A percentile compares a stretch with the other conserved stretches of the same genome.
Evolutionary conservation across 2,797 vertebrate genomes (phyloP).

Genomic region (Cichlasoma orientale): DNA sequence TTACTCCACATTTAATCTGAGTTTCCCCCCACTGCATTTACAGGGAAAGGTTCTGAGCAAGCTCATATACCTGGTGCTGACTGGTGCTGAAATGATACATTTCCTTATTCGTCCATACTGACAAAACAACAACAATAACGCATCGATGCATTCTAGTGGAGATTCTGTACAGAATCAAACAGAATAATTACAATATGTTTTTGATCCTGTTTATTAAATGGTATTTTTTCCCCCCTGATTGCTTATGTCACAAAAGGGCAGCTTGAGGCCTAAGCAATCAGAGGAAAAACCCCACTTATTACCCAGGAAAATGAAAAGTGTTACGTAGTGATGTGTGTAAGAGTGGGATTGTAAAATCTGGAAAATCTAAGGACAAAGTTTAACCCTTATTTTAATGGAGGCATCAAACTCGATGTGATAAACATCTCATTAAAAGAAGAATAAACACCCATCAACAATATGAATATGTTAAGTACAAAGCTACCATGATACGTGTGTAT

Average conservation of each 20-base stretch:
- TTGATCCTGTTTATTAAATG: background rate
- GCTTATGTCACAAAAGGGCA: background rate
- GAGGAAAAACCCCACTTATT: background rate
- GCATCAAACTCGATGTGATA: background rate
- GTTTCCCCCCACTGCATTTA: background rate
- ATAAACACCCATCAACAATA: background rate
- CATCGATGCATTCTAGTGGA: background rate
- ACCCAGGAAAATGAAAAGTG: background rate
- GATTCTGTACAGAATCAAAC: background rate
- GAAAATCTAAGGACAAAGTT: background rate
- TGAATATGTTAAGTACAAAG: constrained; percentile 8
- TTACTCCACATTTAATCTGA: background rate
- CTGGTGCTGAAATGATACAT: background rate
- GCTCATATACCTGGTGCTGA: background rate
- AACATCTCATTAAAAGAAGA: background rate
- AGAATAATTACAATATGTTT: background rate
- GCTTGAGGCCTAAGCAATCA: background rate
- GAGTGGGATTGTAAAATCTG: background rate
- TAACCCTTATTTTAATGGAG: background rate
- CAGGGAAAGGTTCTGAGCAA: background rate
- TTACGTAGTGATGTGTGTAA: background rate
- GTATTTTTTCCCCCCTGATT: background rate
- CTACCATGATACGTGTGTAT: background rate
- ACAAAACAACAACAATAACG: background rate
- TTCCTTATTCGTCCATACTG: background rate